These are phyloP conservation scores for Xestia c-nigrum DNA, from an alignment of 2,888 invertebrate genomes.

Conservation along the genomic window DNA sequence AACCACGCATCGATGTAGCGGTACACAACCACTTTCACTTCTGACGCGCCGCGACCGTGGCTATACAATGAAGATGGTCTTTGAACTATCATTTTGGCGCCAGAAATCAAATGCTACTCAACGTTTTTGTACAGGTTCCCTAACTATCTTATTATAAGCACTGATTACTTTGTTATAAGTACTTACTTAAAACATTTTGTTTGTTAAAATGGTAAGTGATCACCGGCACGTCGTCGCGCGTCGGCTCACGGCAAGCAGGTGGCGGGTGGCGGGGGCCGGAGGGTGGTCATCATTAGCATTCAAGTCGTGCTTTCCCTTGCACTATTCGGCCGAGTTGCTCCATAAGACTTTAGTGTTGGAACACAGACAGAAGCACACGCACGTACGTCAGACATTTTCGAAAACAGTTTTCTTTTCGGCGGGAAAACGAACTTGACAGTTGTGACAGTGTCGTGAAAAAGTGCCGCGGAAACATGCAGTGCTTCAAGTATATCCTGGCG, in stretches of 20 bases:
- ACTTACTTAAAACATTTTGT: not conserved
- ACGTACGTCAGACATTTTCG: slow-evolving; percentile 27
- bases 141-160: no score
- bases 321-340: slow-evolving; percentile 18
- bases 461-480: slow-evolving; percentile 60
- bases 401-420: slow-evolving; percentile 11
- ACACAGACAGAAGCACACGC: slow-evolving; percentile 24
- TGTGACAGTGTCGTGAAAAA: slow-evolving; percentile 1
- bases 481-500: slow-evolving; percentile 62
- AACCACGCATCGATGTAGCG: slow-evolving; percentile 2
- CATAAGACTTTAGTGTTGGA: slow-evolving; percentile 42
- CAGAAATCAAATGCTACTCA: not conserved
- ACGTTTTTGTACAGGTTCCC: not conserved
- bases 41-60: slow-evolving; percentile 10
- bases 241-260: not conserved
- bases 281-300: slow-evolving; percentile 76
- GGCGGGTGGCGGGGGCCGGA: slow-evolving; percentile 28
- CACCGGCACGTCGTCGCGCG: not conserved
- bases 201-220: not conserved
- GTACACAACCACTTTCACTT: slow-evolving; percentile 30
- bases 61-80: not conserved
- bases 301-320: slow-evolving; percentile 69
- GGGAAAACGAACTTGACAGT: slow-evolving; percentile 15
- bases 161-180: no score
- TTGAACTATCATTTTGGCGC: not conserved